Evolutionary conservation across 2,888 invertebrate genomes (phyloP).

Genomic region (Nemotelus nigrinus): DNA sequence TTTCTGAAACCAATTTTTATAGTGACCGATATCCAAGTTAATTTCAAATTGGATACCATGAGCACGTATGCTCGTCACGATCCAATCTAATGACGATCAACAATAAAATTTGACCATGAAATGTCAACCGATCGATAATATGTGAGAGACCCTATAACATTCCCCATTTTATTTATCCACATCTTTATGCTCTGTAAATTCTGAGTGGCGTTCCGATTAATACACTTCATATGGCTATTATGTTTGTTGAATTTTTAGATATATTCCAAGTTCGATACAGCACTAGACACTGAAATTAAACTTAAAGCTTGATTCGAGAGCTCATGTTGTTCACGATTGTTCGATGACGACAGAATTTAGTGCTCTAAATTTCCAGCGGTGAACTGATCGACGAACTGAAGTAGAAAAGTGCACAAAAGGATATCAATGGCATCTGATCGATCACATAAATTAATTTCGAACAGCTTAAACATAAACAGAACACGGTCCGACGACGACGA

Average conservation of each 20-base stretch:
- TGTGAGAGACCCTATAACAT: slow-evolving; percentile 15
- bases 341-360: slow-evolving; percentile 13
- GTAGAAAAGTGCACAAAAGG: slow-evolving; percentile 16
- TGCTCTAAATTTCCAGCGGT: slow-evolving; percentile 1
- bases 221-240: not conserved
- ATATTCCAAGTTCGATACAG: too few species aligned
- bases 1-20: too few species aligned
- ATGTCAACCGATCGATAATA: slow-evolving; percentile 15
- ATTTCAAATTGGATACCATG: not conserved
- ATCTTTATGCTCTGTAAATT: not conserved
- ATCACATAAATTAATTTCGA: slow-evolving; percentile 38
- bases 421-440: slow-evolving; percentile 39
- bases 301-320: too few species aligned
- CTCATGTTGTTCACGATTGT: too few species aligned
- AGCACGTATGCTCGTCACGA: slow-evolving; percentile 34
- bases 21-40: too few species aligned
- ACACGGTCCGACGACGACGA: slow-evolving; percentile 18
- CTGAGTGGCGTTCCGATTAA: not conserved
- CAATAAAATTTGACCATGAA: slow-evolving; percentile 44
- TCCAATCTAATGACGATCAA: slow-evolving; percentile 36
- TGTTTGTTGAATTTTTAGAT: too few species aligned
- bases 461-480: slow-evolving; percentile 26
- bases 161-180: not conserved
- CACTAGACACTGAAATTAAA: too few species aligned
- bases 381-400: not conserved